Percentiles rank a stretch among this genome's conserved stretches.
phyloP scores from a whole-genome alignment of 2,797 vertebrate species.

The Gymnothorax javanicus region DNA sequence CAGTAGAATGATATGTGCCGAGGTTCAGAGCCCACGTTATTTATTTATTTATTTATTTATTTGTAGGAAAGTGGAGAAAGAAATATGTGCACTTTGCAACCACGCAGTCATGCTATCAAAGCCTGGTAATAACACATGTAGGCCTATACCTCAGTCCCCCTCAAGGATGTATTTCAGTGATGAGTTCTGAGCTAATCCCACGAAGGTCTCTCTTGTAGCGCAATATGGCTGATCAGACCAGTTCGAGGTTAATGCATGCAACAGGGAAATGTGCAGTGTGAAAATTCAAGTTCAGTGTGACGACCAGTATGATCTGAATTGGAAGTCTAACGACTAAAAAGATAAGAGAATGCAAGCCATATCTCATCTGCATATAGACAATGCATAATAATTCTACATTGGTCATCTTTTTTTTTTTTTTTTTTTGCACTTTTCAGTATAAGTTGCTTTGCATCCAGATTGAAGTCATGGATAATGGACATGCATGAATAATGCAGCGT shows the following conservation, averaged over 20 bases:
- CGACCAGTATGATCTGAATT: conserved; percentile 12
- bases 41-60: conserved; percentile 12
- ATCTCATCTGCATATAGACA: conserved; percentile 19
- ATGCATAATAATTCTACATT: conserved; percentile 16
- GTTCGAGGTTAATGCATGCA: conserved; percentile 53
- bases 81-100: conserved; percentile 19
- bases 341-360: conserved; percentile 26
- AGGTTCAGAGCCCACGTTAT: not conserved
- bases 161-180: conserved; percentile 25
- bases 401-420: not conserved
- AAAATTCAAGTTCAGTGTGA: conserved; percentile 54
- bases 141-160: not conserved
- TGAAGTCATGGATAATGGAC: not conserved
- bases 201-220: conserved; percentile 28
- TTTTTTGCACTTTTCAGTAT: not conserved
- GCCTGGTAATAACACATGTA: not conserved
- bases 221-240: conserved; percentile 25
- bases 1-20: not conserved
- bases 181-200: conserved; percentile 51
- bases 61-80: not conserved
- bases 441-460: not conserved
- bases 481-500: not conserved
- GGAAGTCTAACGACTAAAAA: conserved; percentile 51
- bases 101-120: not conserved
- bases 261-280: conserved; percentile 42